Evolutionary conservation across 2,888 invertebrate genomes (phyloP), one percentile per base, ranked within the genome.

Genomic region (Amiota communis): DNA sequence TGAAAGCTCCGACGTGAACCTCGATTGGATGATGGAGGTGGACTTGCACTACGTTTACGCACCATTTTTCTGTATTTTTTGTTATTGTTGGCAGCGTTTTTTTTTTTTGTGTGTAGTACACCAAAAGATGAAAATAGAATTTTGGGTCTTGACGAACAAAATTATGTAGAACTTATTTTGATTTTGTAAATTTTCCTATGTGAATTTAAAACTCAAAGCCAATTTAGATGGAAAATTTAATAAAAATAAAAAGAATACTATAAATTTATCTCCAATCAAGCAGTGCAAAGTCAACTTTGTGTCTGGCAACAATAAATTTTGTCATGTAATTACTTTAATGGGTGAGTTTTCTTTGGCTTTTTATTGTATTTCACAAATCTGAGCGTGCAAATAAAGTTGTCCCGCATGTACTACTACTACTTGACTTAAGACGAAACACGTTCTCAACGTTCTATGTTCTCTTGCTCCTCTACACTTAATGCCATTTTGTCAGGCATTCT

Each of bases 21-120:
- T 74, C 23, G 74, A 61, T 13, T 15, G 81, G 70, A 36, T 10
- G 51, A 12, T 48, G 71, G 6, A 6, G 36, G 36, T 36, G 2
- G 36, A 36, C 6, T 61, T 17, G 72, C 20, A 71, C 68, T 71
- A 1, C 79, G 80, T 71, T 80, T 79, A 20, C 83, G 83, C 17
- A 81, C 81, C 82, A 83, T 82, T 23, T 74, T 74, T 36, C 3
- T 36, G 36, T 6, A 36, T 23, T 23, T 23, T 23, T 23, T 23
- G 23, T 23, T 23, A 23, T 46, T 6, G 59, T 23, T 59, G 3
- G 59, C 59, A 59, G 59, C 59, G 56, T 56, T 56, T 12, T 59
- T 36, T 36, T 36, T n/a, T n/a, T 23, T 23, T 23, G 1, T 2
- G 36, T 17, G 9, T 17, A 15, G 23, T 57, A 57, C 10, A 59